These are phyloP conservation scores for Nasonia oneida DNA, from an alignment of 2,888 invertebrate species.

Conservation along the genomic window DNA sequence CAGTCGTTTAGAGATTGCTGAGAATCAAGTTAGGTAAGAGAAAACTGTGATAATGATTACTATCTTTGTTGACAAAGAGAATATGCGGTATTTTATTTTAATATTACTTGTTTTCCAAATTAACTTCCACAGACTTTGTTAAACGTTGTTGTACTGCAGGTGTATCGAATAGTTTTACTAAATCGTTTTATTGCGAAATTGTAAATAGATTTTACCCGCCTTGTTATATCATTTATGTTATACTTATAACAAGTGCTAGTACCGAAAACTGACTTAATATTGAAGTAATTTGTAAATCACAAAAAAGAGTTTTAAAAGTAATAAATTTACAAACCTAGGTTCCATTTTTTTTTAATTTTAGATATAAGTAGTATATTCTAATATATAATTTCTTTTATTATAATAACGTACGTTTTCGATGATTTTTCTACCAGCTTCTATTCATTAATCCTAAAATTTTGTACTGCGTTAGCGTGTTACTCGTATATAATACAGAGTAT, in stretches of 20 bases:
- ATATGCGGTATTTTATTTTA: background rate
- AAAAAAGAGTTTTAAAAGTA: background rate
- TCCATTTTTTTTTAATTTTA: background rate
- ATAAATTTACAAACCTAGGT: background rate
- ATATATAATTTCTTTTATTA: background rate
- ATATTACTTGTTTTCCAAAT: background rate
- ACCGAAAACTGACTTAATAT: background rate
- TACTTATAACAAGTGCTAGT: background rate
- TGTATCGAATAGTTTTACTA: background rate
- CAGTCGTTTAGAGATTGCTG: background rate
- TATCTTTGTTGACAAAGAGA: background rate
- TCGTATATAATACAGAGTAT: background rate
- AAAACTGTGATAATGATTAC: constrained; percentile 47
- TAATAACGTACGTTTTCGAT: background rate
- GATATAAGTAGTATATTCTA: background rate
- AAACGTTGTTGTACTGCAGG: background rate
- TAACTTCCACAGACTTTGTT: background rate
- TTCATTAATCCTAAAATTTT: background rate
- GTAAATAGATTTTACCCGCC: background rate
- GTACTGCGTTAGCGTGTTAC: background rate
- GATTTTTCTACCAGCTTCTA: background rate
- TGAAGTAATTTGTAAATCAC: background rate
- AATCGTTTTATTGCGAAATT: background rate
- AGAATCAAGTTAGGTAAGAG: constrained; percentile 27
- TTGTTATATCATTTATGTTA: background rate